These are phyloP conservation scores for Diorhabda sublineata DNA, from an alignment of 1,140 invertebrate genomes.

Conservation along the genomic window DNA sequence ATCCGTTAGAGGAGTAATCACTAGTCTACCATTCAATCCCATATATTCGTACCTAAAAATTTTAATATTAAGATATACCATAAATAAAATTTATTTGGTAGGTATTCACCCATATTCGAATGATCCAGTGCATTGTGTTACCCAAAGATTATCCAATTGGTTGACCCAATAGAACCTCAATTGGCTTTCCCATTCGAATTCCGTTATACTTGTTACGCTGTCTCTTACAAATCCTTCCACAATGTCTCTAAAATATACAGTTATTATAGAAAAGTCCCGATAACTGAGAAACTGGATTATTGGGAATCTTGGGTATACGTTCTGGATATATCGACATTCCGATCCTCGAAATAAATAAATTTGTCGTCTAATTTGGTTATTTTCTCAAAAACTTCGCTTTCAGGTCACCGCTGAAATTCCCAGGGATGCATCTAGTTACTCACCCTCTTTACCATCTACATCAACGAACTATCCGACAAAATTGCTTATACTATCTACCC, in stretches of 20 bases:
- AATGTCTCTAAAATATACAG: conserved; percentile 60
- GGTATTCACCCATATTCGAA: conserved; percentile 75
- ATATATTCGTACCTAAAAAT: conserved; percentile 75
- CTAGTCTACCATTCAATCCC: conserved; percentile 84
- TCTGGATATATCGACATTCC: no score
- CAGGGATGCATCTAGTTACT: no score
- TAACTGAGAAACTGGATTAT: no score
- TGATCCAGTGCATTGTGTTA: conserved; percentile 77
- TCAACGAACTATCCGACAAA: no score
- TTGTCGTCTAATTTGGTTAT: no score
- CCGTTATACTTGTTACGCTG: conserved; percentile 73
- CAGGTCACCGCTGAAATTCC: no score
- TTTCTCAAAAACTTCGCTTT: no score
- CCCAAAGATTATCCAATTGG: conserved; percentile 72
- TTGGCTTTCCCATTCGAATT: conserved; percentile 92
- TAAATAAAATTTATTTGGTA: neutral
- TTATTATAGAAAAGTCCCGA: no score
- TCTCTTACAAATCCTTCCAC: conserved; percentile 82
- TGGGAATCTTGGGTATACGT: no score
- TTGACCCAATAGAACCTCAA: conserved; percentile 88
- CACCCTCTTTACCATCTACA: no score
- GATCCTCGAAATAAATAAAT: no score
- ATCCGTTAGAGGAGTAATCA: conserved; percentile 88
- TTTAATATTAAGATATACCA: neutral
- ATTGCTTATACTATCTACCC: no score